Evolutionary conservation across 2,888 invertebrate species (phyloP).

Genomic region (Thelaira solivaga): DNA sequence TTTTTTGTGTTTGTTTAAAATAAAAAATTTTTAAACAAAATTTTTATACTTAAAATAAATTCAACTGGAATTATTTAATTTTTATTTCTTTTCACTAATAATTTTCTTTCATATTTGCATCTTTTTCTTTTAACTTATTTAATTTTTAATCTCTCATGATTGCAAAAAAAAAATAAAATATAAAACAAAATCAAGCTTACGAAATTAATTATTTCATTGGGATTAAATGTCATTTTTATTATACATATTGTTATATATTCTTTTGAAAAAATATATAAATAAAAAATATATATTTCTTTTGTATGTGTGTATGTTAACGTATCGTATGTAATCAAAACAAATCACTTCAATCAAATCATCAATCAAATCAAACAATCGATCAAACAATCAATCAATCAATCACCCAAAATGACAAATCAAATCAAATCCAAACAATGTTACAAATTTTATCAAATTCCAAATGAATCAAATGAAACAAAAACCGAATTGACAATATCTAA

Average conservation of each 20-base stretch:
- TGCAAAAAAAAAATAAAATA: constrained; percentile 7
- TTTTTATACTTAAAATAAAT: too few relatives aligned
- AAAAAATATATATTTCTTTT: constrained; percentile 50
- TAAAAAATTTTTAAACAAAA: too few relatives aligned
- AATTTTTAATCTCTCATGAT: constrained; percentile 1
- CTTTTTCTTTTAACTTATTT: too few relatives aligned
- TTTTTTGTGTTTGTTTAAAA: background rate
- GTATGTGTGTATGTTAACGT: constrained; percentile 58
- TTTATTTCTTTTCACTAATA: too few relatives aligned
- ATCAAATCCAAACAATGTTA: constrained; percentile 39
- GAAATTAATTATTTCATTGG: constrained; percentile 45
- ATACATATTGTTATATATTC: constrained; percentile 58
- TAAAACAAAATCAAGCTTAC: constrained; percentile 13
- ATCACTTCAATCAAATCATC: constrained; percentile 54
- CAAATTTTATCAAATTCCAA: constrained; percentile 30
- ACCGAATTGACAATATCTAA: constrained; percentile 15
- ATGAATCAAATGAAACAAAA: constrained; percentile 17
- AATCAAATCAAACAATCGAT: constrained; percentile 46
- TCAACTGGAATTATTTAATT: too few relatives aligned
- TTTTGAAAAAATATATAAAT: constrained; percentile 44
- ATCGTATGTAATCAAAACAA: constrained; percentile 55
- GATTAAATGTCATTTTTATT: constrained; percentile 54
- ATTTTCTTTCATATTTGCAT: too few relatives aligned
- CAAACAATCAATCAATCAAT: constrained; percentile 40
- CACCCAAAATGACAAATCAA: constrained; percentile 42